phyloP scores from a whole-genome alignment of 2,113 vertebrate species.

The Siniperca knerii region DNA sequence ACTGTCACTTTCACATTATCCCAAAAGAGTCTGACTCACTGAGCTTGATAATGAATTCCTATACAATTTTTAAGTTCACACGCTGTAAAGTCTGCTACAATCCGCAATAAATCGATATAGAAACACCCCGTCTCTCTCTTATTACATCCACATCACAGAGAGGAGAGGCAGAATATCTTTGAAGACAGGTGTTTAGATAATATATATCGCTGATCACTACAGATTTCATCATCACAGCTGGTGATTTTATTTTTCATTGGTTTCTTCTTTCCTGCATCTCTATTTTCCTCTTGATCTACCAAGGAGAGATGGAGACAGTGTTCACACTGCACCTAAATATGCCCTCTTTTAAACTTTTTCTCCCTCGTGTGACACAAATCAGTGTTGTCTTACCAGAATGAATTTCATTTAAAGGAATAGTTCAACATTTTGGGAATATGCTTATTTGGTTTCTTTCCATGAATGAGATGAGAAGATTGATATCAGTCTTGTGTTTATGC shows the following conservation, averaged over 20 bases:
- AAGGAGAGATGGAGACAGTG: not conserved
- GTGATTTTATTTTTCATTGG: slow-evolving; percentile 37
- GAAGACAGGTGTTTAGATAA: slow-evolving; percentile 16
- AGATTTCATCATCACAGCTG: slow-evolving; percentile 36
- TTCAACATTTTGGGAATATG: not conserved
- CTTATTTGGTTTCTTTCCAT: not conserved
- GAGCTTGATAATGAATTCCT: slow-evolving; percentile 54
- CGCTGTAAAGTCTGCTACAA: slow-evolving; percentile 40
- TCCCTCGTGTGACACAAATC: not conserved
- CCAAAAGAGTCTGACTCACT: slow-evolving; percentile 42
- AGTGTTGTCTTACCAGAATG: not conserved
- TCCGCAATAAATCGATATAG: slow-evolving; percentile 29
- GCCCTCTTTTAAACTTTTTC: not conserved
- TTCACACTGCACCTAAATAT: not conserved
- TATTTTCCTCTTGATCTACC: not conserved
- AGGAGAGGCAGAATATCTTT: slow-evolving; percentile 1
- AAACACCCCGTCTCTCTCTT: not conserved
- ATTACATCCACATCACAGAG: slow-evolving; percentile 13
- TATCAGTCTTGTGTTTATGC: not conserved
- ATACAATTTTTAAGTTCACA: slow-evolving; percentile 46
- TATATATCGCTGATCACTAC: slow-evolving; percentile 36
- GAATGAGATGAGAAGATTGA: too few relatives aligned
- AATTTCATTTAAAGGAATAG: not conserved
- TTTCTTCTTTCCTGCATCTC: not conserved
- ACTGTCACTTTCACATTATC: slow-evolving; percentile 38